Evolutionary conservation across 2,888 invertebrate genomes (phyloP).

Genomic region (Alcis repandata): DNA sequence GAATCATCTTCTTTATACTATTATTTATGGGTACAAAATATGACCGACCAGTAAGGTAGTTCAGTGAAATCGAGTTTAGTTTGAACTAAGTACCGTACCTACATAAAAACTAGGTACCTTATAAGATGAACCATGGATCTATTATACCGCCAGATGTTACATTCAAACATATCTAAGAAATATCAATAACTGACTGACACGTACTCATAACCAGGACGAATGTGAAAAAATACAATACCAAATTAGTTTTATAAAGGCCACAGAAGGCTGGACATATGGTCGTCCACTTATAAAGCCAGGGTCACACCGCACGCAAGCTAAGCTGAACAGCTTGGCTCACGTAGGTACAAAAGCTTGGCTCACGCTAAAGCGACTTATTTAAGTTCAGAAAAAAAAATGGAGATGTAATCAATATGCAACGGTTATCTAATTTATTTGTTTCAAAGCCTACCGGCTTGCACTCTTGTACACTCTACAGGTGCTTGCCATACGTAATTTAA

Average conservation of each 20-base stretch:
- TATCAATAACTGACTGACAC: constrained; percentile 44
- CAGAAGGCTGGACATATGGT: constrained; percentile 61
- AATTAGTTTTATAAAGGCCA: constrained; percentile 55
- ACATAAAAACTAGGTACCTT: too few relatives aligned
- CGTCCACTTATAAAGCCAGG: constrained; percentile 35
- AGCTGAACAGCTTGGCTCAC: background rate
- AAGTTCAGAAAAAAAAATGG: too few relatives aligned
- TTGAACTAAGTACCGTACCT: too few relatives aligned
- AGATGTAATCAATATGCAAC: too few relatives aligned
- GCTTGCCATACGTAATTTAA: too few relatives aligned
- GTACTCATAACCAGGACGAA: constrained; percentile 51
- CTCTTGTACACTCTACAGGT: too few relatives aligned
- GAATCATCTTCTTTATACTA: too few relatives aligned
- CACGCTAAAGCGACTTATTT: too few relatives aligned
- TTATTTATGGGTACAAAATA: too few relatives aligned
- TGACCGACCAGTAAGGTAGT: constrained; percentile 1
- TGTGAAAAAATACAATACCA: constrained; percentile 47
- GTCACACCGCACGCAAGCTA: background rate
- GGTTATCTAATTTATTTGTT: too few relatives aligned
- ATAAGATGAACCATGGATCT: background rate
- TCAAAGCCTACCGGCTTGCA: too few relatives aligned
- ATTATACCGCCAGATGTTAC: constrained; percentile 30
- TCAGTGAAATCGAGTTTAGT: constrained; percentile 1
- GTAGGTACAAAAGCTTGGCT: background rate
- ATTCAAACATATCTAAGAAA: constrained; percentile 14